Base-by-base conservation (phyloP, 2,113 vertebrate genomes). In the Eleginops maclovinus region DNA sequence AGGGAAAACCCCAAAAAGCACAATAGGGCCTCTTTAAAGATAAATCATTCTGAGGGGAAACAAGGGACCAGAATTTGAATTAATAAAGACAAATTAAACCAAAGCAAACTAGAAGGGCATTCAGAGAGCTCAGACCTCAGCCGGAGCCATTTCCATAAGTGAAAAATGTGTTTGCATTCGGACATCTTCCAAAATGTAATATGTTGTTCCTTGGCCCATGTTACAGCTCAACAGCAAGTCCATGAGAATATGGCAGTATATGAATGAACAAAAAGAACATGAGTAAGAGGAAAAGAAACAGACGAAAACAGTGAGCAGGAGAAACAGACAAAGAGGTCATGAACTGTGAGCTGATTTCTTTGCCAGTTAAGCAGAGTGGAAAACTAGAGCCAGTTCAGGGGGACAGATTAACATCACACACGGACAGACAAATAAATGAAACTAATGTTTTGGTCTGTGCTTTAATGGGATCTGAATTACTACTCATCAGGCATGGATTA, bases 321-420 rank as follows among this genome's bases (percentile, higher is more conserved):
- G 19, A 10, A 70, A 66, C 47, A 65, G 58, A 47, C 19, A 0
- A 4, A 67, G 67, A 71, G 77, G 79, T 88, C 87, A 53, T 78
- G 85, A 67, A 75, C 69, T 82, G 21, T 63, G n/a, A 50, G 40
- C 59, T 77, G 76, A 88, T 65, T 14, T 36, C 24, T 46, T 4
- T 66, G 79, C 79, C 83, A 82, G 28, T 44, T 19, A 79, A 28
- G 19, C 53, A 47, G 70, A 81, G 75, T 56, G 72, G 66, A 88
- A 88, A 77, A 67, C 22, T 61, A 71, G 41, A 67, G 62, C 53
- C 60, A 41, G 64, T 71, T 70, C 56, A n/a, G n/a, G n/a, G 58
- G 44, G 47, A 70, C 64, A 58, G 17, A 70, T 63, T 19, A 67
- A 49, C 31, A 73, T 67, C 22, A 59, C 66, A 75, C 40, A 24